A percentile compares a stretch with the other conserved stretches of the same genome.
Evolutionary conservation across 2,888 invertebrate species (phyloP).

Genomic region (Heliconius erato): DNA sequence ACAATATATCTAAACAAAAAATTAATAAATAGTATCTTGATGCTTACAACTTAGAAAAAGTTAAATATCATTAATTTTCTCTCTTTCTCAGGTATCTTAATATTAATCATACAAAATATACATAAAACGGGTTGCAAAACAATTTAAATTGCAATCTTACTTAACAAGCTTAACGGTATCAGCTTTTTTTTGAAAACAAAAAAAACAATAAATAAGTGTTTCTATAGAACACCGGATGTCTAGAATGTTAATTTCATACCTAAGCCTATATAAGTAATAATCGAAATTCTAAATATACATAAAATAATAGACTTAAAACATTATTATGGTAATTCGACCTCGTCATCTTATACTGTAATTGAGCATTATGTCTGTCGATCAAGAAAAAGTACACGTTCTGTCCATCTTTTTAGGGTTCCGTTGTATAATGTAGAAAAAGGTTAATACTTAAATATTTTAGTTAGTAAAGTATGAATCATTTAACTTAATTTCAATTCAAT

Average conservation of each 20-base stretch:
- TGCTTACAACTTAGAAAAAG: too few relatives aligned
- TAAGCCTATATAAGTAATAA: not conserved
- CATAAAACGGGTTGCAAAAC: not conserved
- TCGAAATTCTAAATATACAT: constrained; percentile 9
- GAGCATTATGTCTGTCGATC: constrained; percentile 23
- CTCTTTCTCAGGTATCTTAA: too few relatives aligned
- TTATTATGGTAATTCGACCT: constrained; percentile 21
- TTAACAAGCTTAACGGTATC: not conserved
- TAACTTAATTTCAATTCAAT: not conserved
- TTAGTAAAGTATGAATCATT: not conserved
- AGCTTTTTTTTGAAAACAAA: not conserved
- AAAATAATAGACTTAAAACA: constrained; percentile 17
- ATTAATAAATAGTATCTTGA: too few relatives aligned
- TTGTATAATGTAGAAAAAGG: not conserved
- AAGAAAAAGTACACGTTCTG: constrained; percentile 1
- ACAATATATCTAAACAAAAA: too few relatives aligned
- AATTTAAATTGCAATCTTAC: not conserved
- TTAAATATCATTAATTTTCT: too few relatives aligned
- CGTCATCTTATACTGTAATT: constrained; percentile 12
- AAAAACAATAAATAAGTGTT: not conserved
- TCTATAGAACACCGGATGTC: constrained; percentile 3
- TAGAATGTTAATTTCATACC: not conserved
- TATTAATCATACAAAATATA: not conserved
- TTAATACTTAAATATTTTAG: not conserved
- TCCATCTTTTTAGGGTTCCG: not conserved